These are phyloP conservation scores for Melanophora roralis DNA, from an alignment of 2,888 invertebrate genomes.

Conservation along the genomic window DNA sequence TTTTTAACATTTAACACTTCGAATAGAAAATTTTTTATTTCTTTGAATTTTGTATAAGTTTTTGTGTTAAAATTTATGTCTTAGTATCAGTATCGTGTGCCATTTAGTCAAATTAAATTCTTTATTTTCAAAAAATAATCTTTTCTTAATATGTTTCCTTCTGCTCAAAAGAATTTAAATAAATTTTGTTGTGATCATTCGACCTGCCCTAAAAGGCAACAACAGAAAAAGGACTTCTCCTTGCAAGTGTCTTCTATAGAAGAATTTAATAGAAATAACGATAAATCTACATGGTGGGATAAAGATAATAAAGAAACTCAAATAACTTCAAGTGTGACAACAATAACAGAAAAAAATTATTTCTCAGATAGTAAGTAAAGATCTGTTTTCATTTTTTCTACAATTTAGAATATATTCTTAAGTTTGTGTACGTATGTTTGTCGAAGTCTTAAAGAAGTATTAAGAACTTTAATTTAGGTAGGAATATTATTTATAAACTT, in stretches of 20 bases:
- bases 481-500: not conserved
- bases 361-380: constrained; percentile 26
- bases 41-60: not conserved
- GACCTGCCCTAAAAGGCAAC: constrained; percentile 5
- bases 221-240: not conserved
- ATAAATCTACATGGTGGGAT: not conserved
- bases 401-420: no score
- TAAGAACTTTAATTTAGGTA: not conserved
- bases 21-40: not conserved
- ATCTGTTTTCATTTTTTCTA: no score
- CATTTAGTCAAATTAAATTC: constrained; percentile 5
- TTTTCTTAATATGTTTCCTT: constrained; percentile 7
- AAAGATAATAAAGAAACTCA: constrained; percentile 6
- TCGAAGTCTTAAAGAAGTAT: not conserved
- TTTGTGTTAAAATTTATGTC: not conserved
- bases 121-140: not conserved
- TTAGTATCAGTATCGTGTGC: not conserved
- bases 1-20: not conserved
- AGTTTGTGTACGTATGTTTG: no score
- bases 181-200: constrained; percentile 16
- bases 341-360: not conserved
- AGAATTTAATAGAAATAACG: not conserved
- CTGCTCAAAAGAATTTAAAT: not conserved
- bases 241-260: not conserved
- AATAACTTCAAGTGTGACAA: not conserved